Conservation (phyloP, 1,140 invertebrate genomes). For the Pectinophora gossypiella region DNA sequence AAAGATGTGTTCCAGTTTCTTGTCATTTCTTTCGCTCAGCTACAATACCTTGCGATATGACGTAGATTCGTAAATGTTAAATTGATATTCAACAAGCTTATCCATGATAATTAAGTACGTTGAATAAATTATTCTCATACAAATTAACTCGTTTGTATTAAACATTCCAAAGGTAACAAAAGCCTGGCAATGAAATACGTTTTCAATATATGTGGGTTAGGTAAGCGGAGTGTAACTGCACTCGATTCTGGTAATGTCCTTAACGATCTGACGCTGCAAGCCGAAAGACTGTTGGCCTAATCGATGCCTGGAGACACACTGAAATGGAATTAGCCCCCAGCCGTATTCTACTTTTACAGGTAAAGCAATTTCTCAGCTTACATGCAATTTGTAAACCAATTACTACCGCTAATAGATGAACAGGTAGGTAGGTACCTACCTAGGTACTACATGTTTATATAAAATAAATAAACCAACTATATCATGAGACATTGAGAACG, state of each 20-base stretch:
- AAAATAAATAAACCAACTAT: neutral
- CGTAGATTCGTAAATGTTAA: no score
- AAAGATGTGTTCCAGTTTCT: no score
- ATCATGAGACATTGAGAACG: neutral
- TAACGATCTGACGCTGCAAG: constrained; percentile 14
- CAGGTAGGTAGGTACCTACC: neutral
- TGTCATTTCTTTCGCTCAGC: no score
- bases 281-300: constrained; percentile 7
- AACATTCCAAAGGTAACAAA: no score
- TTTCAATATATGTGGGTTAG: no score
- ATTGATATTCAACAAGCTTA: no score
- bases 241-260: neutral
- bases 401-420: neutral
- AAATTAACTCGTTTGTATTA: no score
- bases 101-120: no score
- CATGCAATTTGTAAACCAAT: constrained; percentile 10
- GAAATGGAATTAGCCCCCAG: constrained; percentile 11
- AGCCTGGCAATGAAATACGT: no score
- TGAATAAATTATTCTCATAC: no score
- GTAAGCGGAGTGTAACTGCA: no score
- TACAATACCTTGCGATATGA: no score
- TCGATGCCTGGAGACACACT: constrained; percentile 11
- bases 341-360: constrained; percentile 8
- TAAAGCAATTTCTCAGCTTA: neutral
- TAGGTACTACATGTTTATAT: neutral